Evolutionary conservation across 1,140 invertebrate species (phyloP), one percentile per base, ranked within the genome.

Genomic region (Antheraea mylitta): DNA sequence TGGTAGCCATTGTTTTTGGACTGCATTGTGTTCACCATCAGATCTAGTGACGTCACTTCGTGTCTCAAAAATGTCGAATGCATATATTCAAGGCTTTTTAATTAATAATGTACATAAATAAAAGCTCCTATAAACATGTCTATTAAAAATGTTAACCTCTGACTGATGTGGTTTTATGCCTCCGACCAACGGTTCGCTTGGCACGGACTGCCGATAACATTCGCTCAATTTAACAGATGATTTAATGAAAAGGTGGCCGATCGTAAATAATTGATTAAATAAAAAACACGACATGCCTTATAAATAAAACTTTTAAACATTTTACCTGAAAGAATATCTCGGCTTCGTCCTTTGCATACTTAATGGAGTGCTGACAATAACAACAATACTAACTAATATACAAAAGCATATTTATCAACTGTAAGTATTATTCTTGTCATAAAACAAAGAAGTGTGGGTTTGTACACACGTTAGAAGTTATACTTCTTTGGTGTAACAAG

Each of bases 221-320:
- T 13, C 45, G 16, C 45, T 16, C 45, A 53, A 53, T 53, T 53
- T 53, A 53, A 53, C 45, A 53, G 45, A 53, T 53, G 45, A 53
- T 53, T 53, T 53, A 53, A 53, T 53, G 45, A 53, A 53, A 53
- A 53, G 45, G 45, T 53, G 45, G 45, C 45, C 45, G 45, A 13
- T 53, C 45, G 16, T 53, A 53, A 53, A 53, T 53, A 53, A 53
- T 53, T 53, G 45, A 53, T 0, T 16, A 53, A 16, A 53, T 53
- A 53, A 53, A 53, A 53, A 5, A 53, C 1, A 16, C 45, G 45
- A 53, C 45, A 53, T 53, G 11, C 45, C 45, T 13, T 53, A 16
- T 53, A 53, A 53, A 53, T 53, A 53, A 16, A 16, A 53, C 6
- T 53, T 53, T 53, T 53, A n/a, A 53, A 53, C 0, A 53, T 6